Evolutionary conservation across 1,140 invertebrate species (phyloP).

Genomic region (Diachasmimorpha longicaudata): DNA sequence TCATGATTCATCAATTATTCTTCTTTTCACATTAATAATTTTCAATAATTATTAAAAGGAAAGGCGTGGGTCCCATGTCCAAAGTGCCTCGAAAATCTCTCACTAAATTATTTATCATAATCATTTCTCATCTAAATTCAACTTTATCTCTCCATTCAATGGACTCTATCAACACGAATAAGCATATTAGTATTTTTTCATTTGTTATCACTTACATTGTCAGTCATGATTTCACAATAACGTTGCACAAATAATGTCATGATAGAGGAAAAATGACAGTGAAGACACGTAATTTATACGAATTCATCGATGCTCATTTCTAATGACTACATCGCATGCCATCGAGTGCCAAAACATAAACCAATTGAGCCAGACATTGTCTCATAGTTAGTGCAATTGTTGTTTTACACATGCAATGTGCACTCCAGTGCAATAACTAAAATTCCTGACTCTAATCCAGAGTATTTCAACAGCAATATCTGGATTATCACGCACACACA

Average conservation of each 20-base stretch:
- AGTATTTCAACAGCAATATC: not conserved
- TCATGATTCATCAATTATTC: not conserved
- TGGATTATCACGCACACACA: not conserved
- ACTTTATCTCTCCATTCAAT: conserved; percentile 7
- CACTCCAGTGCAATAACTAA: not conserved
- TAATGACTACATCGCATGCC: not conserved
- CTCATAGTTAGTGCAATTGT: not conserved
- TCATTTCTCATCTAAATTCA: not conserved
- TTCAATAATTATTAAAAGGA: conserved; percentile 5
- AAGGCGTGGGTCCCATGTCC: conserved; percentile 26
- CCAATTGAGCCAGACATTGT: not conserved
- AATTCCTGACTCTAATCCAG: not conserved
- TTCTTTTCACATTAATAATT: not conserved
- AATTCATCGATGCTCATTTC: not conserved
- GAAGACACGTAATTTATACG: not conserved
- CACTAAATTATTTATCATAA: conserved; percentile 6
- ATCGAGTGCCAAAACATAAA: not conserved
- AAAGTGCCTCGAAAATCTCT: conserved; percentile 20
- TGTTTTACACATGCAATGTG: not conserved
- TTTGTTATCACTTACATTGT: not conserved
- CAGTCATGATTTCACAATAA: conserved; percentile 10
- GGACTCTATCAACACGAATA: not conserved
- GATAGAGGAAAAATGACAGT: not conserved
- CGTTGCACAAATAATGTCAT: not conserved
- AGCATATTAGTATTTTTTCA: conserved; percentile 3